Percentiles rank a stretch among this genome's conserved stretches.
phyloP scores from a whole-genome alignment of 1,140 invertebrate genomes.

The Leptinotarsa undecemlineata region DNA sequence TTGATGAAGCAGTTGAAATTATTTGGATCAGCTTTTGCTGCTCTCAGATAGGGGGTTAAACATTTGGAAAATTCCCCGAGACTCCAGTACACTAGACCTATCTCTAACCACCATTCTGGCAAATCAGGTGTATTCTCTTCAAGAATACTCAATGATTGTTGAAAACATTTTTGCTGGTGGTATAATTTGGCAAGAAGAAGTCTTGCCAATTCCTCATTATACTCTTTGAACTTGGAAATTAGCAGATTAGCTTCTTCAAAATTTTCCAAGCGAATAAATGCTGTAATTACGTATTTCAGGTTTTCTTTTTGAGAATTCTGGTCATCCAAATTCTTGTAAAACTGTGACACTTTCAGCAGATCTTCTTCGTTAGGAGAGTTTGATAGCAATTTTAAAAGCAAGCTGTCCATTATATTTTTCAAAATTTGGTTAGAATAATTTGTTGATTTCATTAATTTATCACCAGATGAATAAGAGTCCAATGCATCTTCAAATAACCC shows the following conservation, averaged over 20 bases:
- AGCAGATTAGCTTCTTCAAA: constrained; percentile 37
- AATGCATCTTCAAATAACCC: constrained; percentile 62
- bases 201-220: constrained; percentile 34
- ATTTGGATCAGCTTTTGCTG: constrained; percentile 73
- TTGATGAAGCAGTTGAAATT: constrained; percentile 74
- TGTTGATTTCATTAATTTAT: constrained; percentile 50
- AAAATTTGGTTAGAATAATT: constrained; percentile 36
- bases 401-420: constrained; percentile 17
- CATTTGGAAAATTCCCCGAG: constrained; percentile 64
- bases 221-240: constrained; percentile 27
- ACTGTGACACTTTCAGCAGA: constrained; percentile 57
- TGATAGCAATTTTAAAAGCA: constrained; percentile 27
- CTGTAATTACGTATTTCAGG: constrained; percentile 33
- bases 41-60: constrained; percentile 69
- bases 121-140: constrained; percentile 55
- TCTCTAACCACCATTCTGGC: constrained; percentile 64
- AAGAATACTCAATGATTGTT: constrained; percentile 61
- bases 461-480: constrained; percentile 51
- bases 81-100: constrained; percentile 71
- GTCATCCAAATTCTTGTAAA: constrained; percentile 36
- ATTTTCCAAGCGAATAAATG: constrained; percentile 45
- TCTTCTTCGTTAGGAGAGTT: constrained; percentile 55
- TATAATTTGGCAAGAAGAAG: constrained; percentile 53
- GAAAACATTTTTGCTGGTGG: constrained; percentile 58
- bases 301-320: constrained; percentile 6